Percentiles rank a stretch among this genome's conserved stretches.
Evolutionary conservation across 2,113 vertebrate genomes (phyloP).

Genomic region (Nematolebias whitei): DNA sequence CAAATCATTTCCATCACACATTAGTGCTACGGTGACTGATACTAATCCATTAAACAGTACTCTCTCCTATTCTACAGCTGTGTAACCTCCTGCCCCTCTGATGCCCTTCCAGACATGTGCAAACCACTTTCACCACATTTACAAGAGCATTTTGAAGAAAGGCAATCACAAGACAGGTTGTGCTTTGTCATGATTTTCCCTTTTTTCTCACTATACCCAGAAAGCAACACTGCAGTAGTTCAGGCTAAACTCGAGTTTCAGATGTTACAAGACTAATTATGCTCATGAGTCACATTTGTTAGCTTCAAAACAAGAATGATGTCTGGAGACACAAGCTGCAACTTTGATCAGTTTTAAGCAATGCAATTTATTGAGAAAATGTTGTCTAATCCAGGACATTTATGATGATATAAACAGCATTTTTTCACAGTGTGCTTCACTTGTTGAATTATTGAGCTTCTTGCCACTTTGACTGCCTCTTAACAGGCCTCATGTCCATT

Average conservation of each 20-base stretch:
- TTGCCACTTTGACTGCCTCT: slow-evolving; percentile 47
- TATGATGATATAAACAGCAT: neutral
- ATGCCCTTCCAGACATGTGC: slow-evolving; percentile 6
- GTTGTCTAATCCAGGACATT: neutral
- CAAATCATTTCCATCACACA: slow-evolving; percentile 66
- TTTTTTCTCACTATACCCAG: neutral
- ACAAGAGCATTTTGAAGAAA: neutral
- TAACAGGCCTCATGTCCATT: slow-evolving; percentile 61
- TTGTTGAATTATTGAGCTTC: slow-evolving; percentile 40
- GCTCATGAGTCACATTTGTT: slow-evolving; percentile 14
- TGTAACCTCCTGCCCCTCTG: neutral
- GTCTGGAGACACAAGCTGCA: neutral
- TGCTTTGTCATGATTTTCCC: neutral
- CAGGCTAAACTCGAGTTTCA: neutral
- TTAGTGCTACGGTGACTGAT: slow-evolving; percentile 48
- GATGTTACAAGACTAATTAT: neutral
- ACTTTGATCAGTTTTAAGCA: slow-evolving; percentile 2
- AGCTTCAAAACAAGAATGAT: neutral
- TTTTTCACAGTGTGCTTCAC: slow-evolving; percentile 5
- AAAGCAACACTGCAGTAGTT: neutral
- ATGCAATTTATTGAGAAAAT: neutral
- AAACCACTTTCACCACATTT: neutral
- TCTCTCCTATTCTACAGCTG: slow-evolving; percentile 43
- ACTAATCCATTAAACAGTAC: slow-evolving; percentile 59
- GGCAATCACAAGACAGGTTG: neutral